Base-by-base conservation (phyloP, 2,797 vertebrate species). In the Notamacropus eugenii region DNA sequence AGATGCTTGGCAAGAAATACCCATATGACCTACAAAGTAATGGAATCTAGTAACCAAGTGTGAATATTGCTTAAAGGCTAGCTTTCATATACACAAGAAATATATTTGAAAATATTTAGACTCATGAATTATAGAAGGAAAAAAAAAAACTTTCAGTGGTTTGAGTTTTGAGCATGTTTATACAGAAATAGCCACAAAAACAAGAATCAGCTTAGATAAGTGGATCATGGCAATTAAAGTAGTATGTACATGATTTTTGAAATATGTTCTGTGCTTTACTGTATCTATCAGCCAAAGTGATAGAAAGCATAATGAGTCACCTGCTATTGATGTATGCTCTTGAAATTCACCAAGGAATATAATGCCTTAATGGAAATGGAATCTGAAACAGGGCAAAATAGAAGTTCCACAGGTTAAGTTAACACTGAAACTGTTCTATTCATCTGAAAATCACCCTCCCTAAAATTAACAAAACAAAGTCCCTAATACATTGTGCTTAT, bases 1-100 rank as follows among this genome's bases (percentile, higher is more conserved):
- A 96, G 97, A 96, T 92, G 29, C 40, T 96, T 97, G 95, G 97
- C 94, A 93, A 96, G 92, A 92, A 92, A 94, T 96, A 94, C 62
- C 56, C 97, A 94, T 34, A 93, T 82, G 97, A 98, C 93, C 96
- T 97, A 90, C 95, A 96, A 98, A 98, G 74, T 95, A 95, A 95
- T 59, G 91, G 94, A 95, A 97, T 93, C n/a, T 74, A 97, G 93
- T 90, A 97, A 98, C 96, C 93, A 95, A 97, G 97, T 93, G 93
- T 96, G 54, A 91, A 96, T 96, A 91, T 28, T 97, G 59, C 95
- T 97, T 97, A 95, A 91, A 67, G 97, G 96, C 96, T 97, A 92
- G 19, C 82, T 95, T 97, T 94, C 9, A 94, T 91, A 82, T 40
- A 22, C 12, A 96, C 59, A 94, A 96, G 92, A 24, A 94, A 94